phyloP scores from a whole-genome alignment of 2,888 invertebrate genomes.

The Mimachlamys varia region DNA sequence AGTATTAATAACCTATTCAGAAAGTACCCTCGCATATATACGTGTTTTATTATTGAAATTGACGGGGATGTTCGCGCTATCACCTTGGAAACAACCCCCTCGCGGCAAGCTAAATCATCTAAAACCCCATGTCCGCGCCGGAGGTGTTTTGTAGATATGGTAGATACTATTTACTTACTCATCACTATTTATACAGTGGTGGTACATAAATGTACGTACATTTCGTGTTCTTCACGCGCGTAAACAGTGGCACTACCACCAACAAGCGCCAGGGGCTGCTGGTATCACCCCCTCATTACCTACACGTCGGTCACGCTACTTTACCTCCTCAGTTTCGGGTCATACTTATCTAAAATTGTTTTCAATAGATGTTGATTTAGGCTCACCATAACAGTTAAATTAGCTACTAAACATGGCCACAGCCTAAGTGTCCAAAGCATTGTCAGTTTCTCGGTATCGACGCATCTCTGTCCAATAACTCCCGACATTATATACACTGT shows the following conservation, averaged over 20 bases:
- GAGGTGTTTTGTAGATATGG: slow-evolving; percentile 24
- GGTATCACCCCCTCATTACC: not conserved
- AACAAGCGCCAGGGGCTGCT: not conserved
- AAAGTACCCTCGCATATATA: not conserved
- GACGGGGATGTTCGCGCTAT: not conserved
- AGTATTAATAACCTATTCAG: not conserved
- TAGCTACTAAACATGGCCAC: not conserved
- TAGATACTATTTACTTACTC: slow-evolving; percentile 14
- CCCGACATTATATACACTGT: not conserved
- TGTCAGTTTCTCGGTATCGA: not conserved
- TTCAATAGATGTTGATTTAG: slow-evolving; percentile 21
- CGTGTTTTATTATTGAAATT: not conserved
- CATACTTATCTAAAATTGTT: slow-evolving; percentile 31
- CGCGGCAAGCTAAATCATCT: not conserved
- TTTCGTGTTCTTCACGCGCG: not conserved
- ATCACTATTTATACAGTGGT: slow-evolving; percentile 9
- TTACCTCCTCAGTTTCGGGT: slow-evolving; percentile 19
- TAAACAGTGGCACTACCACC: not conserved
- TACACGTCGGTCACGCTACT: not conserved
- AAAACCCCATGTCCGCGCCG: not conserved
- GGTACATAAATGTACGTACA: not conserved
- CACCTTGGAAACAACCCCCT: not conserved
- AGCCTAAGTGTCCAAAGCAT: not conserved
- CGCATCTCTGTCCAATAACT: not conserved
- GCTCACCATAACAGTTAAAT: not conserved